A percentile compares a stretch with the other conserved stretches of the same genome.
Conservation (phyloP, 2,113 vertebrate genomes). For the Xenopus borealis region DNA sequence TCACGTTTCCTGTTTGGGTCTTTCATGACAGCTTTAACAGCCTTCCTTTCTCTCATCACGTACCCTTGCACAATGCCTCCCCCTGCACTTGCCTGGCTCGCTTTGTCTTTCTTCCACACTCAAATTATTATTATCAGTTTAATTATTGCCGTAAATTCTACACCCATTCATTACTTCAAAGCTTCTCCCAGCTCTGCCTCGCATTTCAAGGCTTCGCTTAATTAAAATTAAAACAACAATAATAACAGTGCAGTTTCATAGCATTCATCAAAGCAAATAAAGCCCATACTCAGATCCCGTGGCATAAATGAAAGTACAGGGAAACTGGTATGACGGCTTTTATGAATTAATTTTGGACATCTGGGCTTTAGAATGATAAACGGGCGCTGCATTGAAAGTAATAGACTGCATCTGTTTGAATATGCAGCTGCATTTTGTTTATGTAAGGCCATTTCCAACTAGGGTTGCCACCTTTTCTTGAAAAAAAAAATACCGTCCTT, state of each 20-base stretch:
- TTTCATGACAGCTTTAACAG: conserved; percentile 20
- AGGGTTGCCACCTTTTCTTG: no score
- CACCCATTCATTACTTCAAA: conserved; percentile 13
- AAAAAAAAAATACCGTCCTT: no score
- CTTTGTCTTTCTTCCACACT: conserved; percentile 6
- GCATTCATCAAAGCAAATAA: conserved; percentile 3
- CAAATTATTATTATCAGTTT: conserved; percentile 4
- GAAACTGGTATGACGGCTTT: no score
- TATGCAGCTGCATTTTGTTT: no score
- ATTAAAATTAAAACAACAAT: not conserved
- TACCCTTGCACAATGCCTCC: not conserved
- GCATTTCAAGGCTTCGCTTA: not conserved
- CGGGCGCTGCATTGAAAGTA: no score
- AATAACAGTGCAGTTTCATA: not conserved
- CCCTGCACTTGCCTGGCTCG: not conserved
- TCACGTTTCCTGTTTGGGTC: conserved; percentile 17
- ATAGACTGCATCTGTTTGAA: no score
- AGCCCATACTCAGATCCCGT: conserved; percentile 2
- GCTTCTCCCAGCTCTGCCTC: conserved; percentile 6
- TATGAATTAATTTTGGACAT: no score
- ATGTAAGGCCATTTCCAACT: no score
- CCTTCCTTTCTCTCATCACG: conserved; percentile 4
- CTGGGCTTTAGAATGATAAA: no score
- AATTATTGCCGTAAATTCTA: conserved; percentile 11
- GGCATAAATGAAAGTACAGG: not conserved